phyloP scores from a whole-genome alignment of 2,113 vertebrate species.

The Campylorhamphus procurvoides region DNA sequence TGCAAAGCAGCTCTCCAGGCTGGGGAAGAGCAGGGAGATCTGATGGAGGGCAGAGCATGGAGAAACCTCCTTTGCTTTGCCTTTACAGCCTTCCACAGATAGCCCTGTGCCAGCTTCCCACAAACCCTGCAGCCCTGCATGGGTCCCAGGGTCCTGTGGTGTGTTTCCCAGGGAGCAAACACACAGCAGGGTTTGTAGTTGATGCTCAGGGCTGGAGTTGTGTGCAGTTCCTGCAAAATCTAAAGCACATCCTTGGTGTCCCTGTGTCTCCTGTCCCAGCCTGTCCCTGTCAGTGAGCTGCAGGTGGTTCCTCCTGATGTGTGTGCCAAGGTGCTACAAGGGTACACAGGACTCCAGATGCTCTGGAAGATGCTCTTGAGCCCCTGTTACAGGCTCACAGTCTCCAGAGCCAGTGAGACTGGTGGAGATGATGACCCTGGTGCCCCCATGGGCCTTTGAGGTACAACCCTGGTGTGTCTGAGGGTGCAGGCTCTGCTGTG shows the following conservation, averaged over 20 bases:
- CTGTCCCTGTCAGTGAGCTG: neutral
- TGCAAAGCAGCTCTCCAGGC: neutral
- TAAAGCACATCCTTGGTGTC: neutral
- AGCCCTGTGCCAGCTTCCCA: neutral
- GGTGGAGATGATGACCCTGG: neutral
- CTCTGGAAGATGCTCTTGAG: neutral
- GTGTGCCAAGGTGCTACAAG: neutral
- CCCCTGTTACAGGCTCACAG: neutral
- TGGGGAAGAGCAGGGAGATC: neutral
- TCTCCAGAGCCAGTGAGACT: neutral
- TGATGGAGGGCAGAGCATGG: neutral
- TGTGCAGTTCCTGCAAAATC: neutral
- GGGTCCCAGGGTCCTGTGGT: fast-evolving
- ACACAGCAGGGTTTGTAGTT: neutral
- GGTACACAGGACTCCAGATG: neutral
- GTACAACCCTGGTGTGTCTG: neutral
- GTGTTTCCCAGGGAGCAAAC: neutral
- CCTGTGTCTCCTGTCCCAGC: neutral
- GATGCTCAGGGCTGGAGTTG: neutral
- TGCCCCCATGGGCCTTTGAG: neutral
- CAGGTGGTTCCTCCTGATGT: neutral
- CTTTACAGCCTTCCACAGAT: neutral
- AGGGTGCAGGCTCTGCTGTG: neutral
- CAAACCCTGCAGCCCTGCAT: fast-evolving
- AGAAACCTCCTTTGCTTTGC: neutral